A percentile compares a stretch with the other conserved stretches of the same genome.
These are phyloP conservation scores for Gastrophysa polygoni DNA, from an alignment of 2,888 invertebrate species.

Conservation along the genomic window DNA sequence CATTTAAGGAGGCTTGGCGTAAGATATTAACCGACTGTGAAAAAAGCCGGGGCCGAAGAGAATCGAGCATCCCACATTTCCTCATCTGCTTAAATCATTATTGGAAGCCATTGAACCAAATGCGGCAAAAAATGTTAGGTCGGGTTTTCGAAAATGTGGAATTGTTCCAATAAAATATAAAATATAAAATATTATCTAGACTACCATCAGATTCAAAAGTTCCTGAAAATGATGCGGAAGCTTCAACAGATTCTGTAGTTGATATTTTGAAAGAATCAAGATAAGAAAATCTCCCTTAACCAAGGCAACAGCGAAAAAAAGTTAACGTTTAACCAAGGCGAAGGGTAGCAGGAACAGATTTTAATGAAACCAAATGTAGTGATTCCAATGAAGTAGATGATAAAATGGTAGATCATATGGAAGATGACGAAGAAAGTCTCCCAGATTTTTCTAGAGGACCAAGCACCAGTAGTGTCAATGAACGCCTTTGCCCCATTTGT, in stretches of 20 bases:
- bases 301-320: slow-evolving; percentile 24
- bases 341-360: slow-evolving; percentile 27
- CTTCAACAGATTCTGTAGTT: slow-evolving; percentile 17
- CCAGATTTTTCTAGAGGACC: slow-evolving; percentile 21
- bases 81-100: slow-evolving; percentile 13
- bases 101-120: slow-evolving; percentile 12
- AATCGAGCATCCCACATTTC: slow-evolving; percentile 17
- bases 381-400: slow-evolving; percentile 18
- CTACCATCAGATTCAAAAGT: slow-evolving; percentile 23
- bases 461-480: slow-evolving; percentile 18
- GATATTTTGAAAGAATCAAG: slow-evolving; percentile 20
- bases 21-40: slow-evolving; percentile 20
- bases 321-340: slow-evolving; percentile 24
- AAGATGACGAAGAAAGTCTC: slow-evolving; percentile 24
- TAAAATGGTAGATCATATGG: slow-evolving; percentile 14
- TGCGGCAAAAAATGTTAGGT: slow-evolving; percentile 11
- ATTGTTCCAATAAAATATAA: slow-evolving; percentile 14
- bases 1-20: slow-evolving; percentile 23
- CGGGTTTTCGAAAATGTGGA: slow-evolving; percentile 11
- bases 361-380: slow-evolving; percentile 25
- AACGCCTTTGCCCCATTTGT: slow-evolving; percentile 14
- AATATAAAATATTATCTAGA: slow-evolving; percentile 8
- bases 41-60: slow-evolving; percentile 17
- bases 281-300: slow-evolving; percentile 20
- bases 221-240: slow-evolving; percentile 22